These are phyloP conservation scores for Crossocerus cetratus DNA, from an alignment of 2,888 invertebrate species.

Conservation along the genomic window DNA sequence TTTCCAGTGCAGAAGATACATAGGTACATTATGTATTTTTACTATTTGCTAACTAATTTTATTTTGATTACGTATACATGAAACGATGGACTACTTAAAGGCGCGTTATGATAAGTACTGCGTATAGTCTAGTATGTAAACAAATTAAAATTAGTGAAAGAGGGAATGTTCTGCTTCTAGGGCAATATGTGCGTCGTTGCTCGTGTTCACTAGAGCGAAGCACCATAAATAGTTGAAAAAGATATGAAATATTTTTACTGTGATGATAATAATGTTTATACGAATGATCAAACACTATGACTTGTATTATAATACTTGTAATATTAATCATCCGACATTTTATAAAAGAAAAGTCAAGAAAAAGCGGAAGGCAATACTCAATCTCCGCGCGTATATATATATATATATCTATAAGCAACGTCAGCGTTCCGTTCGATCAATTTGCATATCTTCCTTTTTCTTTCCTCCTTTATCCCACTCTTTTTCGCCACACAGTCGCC, in stretches of 20 bases:
- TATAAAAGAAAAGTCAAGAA: constrained; percentile 55
- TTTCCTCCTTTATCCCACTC: constrained; percentile 24
- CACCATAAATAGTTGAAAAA: constrained; percentile 66
- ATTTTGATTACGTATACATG: constrained; percentile 68
- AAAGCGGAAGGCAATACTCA: constrained; percentile 42
- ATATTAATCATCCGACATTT: constrained; percentile 68
- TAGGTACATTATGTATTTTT: constrained; percentile 68
- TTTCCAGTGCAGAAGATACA: constrained; percentile 55
- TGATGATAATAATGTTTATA: constrained; percentile 78
- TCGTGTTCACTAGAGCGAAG: constrained; percentile 50
- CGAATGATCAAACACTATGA: constrained; percentile 72
- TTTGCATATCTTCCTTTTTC: constrained; percentile 8
- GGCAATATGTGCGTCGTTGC: constrained; percentile 45
- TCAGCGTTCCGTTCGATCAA: constrained; percentile 57
- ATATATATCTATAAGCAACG: constrained; percentile 45
- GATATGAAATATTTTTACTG: constrained; percentile 76
- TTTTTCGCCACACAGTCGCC: constrained; percentile 51
- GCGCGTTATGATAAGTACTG: constrained; percentile 50
- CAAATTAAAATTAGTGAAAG: constrained; percentile 61
- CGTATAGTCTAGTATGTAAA: constrained; percentile 54
- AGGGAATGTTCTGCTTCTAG: constrained; percentile 51
- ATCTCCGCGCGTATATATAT: constrained; percentile 42
- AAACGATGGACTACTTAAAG: constrained; percentile 70
- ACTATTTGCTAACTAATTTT: constrained; percentile 68
- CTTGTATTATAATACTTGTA: constrained; percentile 70